Percentiles rank a stretch among this genome's conserved stretches.
phyloP scores from a whole-genome alignment of 2,888 invertebrate genomes.

The Tricholauxania praeusta region DNA sequence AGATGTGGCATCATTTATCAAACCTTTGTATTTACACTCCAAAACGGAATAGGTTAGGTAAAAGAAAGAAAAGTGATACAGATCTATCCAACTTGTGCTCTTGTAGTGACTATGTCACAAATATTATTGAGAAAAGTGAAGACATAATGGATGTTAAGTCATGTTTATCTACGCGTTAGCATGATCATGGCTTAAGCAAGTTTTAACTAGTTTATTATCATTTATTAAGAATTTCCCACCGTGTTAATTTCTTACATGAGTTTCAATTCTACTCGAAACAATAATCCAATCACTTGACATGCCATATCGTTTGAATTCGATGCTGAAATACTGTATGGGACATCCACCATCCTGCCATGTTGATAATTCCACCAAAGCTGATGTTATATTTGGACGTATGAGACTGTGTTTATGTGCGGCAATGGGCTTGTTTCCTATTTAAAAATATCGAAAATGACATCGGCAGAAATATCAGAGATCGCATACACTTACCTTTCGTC shows the following conservation, averaged over 20 bases:
- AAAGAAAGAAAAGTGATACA: too few species aligned
- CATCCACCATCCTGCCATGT: constrained; percentile 88
- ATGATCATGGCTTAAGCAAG: too few species aligned
- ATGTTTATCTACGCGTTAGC: too few species aligned
- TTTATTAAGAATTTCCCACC: not conserved
- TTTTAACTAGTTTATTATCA: constrained; percentile 35
- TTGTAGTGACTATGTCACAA: too few species aligned
- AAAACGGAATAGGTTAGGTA: too few species aligned
- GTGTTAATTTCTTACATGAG: constrained; percentile 61
- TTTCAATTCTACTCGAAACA: constrained; percentile 70
- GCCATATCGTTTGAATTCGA: constrained; percentile 63
- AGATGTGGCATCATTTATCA: too few species aligned
- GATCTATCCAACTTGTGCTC: too few species aligned
- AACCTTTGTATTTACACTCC: too few species aligned
- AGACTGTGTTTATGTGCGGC: constrained; percentile 79
- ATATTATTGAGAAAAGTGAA: too few species aligned
- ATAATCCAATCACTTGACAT: constrained; percentile 65
- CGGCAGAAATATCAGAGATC: not conserved
- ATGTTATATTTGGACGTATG: constrained; percentile 80
- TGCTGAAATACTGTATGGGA: constrained; percentile 77
- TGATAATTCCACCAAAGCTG: constrained; percentile 79
- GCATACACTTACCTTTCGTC: constrained; percentile 75
- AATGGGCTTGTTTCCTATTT: constrained; percentile 71
- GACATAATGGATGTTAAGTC: too few species aligned
- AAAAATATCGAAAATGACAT: too few species aligned